Evolutionary conservation across 92 coral and sea anemone genomes (phyloP), one percentile per base, ranked within the genome.

Genomic region (Galaxea fascicularis): DNA sequence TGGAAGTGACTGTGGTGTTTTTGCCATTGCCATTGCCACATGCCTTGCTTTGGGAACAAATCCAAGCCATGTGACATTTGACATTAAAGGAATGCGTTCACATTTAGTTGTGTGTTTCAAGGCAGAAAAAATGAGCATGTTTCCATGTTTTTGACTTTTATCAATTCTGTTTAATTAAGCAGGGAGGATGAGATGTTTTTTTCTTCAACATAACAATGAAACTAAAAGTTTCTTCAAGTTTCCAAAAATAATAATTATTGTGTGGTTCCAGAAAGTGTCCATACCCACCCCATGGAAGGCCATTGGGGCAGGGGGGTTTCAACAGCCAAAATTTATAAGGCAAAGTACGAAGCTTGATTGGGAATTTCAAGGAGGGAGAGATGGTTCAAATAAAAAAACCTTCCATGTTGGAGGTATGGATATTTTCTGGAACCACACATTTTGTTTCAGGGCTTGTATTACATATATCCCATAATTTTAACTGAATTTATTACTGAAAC

Each of bases 21-120:
- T 76, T 54, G 66, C 80, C 17, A 53, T 76, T 28, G 80, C 80
- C 47, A 52, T 72, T 72, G 77, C 62, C n/a, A 72, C 77, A 1
- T 47, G 77, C 25, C 60, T 76, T 4, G 68, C 62, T 20, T 53
- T 54, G 28, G 80, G 49, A n/a, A 56, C 67, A 6, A 56, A 76
- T 9, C 80, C 67, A 28, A 76, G 76, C 58, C 29, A 44, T 71
- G 58, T 71, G 54, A 65, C 71, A 25, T 65, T 65, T 65, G 45
- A 65, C 20, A 30, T 27, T n/a, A n/a, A n/a, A n/a, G n/a, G n/a
- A n/a, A n/a, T n/a, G n/a, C n/a, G n/a, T 70, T 65, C n/a, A 65
- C 71, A 65, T 65, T 65, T 65, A 65, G 41, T 65, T 65, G 45
- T 45, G 9, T 65, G 71, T 65, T 26, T 65, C 20, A 65, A 29